Base-by-base conservation (phyloP, 1,140 invertebrate species). In the Drosophila saltans region DNA sequence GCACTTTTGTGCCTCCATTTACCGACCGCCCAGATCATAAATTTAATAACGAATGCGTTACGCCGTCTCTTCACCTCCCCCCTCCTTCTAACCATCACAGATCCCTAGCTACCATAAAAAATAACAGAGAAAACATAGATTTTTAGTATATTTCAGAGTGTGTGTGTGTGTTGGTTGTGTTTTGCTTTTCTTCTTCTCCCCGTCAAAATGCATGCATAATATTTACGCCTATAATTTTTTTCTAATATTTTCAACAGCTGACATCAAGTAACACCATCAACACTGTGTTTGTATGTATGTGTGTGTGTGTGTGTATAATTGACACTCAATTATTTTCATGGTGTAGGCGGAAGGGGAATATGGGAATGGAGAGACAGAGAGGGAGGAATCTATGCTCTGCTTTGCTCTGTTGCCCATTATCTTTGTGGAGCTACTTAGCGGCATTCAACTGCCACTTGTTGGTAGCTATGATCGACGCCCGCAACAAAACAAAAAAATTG, bases 241-340 rank as follows among this genome's bases (percentile, higher is more conserved):
- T 80, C 77, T 89, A 88, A 88, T 88, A 88, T 89, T 89, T 88
- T 89, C 83, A 88, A 80, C 83, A 88, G 83, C 83, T 88, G 83
- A 85, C 72, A 86, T 71, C 80, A 66, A 82, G 72, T 78, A 82
- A 81, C 78, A 81, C 82, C 73, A 67, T 58, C 58, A 72, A 26
- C 67, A 28, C 40, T 58, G 39, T 21, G 40, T 43, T 30, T 48
- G 45, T 33, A 66, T 41, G 45, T 68, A 41, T 62, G 43, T 56
- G 40, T 69, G 69, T 72, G 81, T 72, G 40, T 69, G 69, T 72
- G 81, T 72, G 45, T 81, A 82, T 86, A 86, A 86, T 86, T 86
- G 83, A 88, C 83, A 86, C 83, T 89, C 83, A 83, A 80, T 88
- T 88, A 86, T 88, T 72, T 65, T 39, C 45, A 52, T 26, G 21